Base-by-base conservation (phyloP, 1,140 invertebrate species). In the Psix sp. region DNA sequence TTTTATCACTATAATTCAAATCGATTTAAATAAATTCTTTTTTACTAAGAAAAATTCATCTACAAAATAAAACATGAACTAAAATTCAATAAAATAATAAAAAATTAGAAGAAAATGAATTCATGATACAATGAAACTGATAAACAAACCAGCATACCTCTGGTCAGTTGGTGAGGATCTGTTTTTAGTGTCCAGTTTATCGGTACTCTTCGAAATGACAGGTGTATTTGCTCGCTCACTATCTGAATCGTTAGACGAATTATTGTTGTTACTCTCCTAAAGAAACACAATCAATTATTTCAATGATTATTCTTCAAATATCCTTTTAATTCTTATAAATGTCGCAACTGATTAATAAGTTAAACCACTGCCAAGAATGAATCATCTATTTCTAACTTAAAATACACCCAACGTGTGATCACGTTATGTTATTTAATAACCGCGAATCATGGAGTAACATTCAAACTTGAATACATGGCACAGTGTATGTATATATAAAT, bases 251-350 rank as follows among this genome's bases (percentile, higher is more conserved):
- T 80, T 81, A 5, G 83, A 84, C 0, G 84, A 85, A 77, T 86
- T 82, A 65, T 86, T 87, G 77, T 86, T 86, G 76, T 87, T 86
- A 74, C 86, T 86, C 45, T 86, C 86, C 86, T 87, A 82, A 42
- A 79, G 78, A 82, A 81, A 81, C 14, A 79, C 63, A 81, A 52
- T 15, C 29, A n/a, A 38, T 57, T 43, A 51, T 1, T 71, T 10
- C 3, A 33, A 49, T 29, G 26, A 39, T 17, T 39, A 16, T 17
- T 14, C 9, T 26, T 35, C 2, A 35, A 3, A 13, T 5, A 35
- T n/a, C 2, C 33, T 6, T 6, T 35, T 5, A 11, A 42, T 52
- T 36, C 15, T 36, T 49, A 36, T 48, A 62, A 65, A 45, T 67
- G 51, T 45, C 65, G 45, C 60, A 21, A 56, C 56, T 62, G 42